Evolutionary conservation across 2,888 invertebrate genomes (phyloP).

Genomic region (Crossocerus cetratus): DNA sequence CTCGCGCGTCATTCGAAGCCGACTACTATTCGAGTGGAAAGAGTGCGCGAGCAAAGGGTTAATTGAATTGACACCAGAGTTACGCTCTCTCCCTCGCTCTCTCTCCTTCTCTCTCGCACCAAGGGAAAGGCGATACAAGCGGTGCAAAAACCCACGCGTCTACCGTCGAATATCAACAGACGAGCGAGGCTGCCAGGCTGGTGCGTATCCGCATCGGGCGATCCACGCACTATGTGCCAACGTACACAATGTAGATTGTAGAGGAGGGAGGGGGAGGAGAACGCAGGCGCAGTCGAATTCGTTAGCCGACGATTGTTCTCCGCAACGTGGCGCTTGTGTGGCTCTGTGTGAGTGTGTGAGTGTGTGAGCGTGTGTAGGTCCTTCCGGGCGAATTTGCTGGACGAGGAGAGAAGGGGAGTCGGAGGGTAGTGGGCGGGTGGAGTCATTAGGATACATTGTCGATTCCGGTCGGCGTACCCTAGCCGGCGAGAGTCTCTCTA

Average conservation of each 20-base stretch:
- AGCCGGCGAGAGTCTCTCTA: conserved; percentile 27
- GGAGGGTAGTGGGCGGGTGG: conserved; percentile 2
- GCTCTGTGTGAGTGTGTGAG: too few relatives aligned
- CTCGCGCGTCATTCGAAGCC: too few relatives aligned
- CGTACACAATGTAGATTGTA: background rate
- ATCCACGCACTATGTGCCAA: background rate
- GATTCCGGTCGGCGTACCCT: conserved; percentile 43
- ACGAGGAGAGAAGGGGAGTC: background rate
- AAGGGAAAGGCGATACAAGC: background rate
- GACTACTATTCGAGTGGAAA: too few relatives aligned
- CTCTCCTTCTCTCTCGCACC: background rate
- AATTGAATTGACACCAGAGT: too few relatives aligned
- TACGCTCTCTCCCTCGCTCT: background rate
- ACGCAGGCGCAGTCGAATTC: conserved; percentile 56
- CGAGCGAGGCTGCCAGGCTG: too few relatives aligned
- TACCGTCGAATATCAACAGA: background rate
- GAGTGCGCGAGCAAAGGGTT: too few relatives aligned
- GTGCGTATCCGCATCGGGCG: background rate
- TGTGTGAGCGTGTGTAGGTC: conserved; percentile 53
- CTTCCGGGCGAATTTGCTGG: conserved; percentile 53
- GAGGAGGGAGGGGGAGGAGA: background rate
- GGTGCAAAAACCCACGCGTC: background rate
- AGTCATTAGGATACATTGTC: conserved; percentile 67
- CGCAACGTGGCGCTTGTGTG: too few relatives aligned
- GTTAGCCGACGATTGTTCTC: conserved; percentile 71